phyloP scores from a whole-genome alignment of 1,140 invertebrate genomes.

The Homarus americanus region DNA sequence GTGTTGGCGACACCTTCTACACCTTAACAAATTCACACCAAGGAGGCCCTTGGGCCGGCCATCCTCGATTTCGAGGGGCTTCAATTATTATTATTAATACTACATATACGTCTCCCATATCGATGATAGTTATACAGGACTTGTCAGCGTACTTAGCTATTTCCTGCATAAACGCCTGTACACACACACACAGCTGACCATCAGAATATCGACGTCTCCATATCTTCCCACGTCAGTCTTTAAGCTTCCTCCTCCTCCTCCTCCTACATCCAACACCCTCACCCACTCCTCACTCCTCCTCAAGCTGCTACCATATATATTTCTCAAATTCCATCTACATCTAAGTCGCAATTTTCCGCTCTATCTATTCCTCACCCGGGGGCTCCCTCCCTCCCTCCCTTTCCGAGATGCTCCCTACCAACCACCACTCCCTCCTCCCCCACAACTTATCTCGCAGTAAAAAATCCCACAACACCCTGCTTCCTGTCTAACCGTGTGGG shows the following conservation, averaged over 20 bases:
- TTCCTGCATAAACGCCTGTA: not conserved
- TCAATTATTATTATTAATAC: no score
- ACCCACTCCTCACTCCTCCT: not conserved
- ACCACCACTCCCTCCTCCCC: not conserved
- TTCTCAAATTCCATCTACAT: not conserved
- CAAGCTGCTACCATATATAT: not conserved
- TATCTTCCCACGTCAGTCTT: not conserved
- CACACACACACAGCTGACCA: not conserved
- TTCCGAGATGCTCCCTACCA: not conserved
- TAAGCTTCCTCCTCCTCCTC: not conserved
- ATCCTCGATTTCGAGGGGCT: no score
- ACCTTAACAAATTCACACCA: no score
- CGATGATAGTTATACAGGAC: no score
- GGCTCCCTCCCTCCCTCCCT: no score
- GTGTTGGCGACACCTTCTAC: no score
- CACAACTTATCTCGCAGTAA: not conserved
- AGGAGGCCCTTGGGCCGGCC: no score
- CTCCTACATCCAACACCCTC: not conserved
- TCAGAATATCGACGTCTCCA: not conserved
- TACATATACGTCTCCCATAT: no score
- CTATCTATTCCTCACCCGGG: not conserved
- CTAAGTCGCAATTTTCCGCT: not conserved
- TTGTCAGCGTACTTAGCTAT: no score
- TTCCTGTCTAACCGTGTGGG: not conserved
- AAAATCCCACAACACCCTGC: not conserved